Evolutionary conservation across 37 sponge, comb jelly and placozoan genomes (phyloP).

Genomic region (Beroe ovata): DNA sequence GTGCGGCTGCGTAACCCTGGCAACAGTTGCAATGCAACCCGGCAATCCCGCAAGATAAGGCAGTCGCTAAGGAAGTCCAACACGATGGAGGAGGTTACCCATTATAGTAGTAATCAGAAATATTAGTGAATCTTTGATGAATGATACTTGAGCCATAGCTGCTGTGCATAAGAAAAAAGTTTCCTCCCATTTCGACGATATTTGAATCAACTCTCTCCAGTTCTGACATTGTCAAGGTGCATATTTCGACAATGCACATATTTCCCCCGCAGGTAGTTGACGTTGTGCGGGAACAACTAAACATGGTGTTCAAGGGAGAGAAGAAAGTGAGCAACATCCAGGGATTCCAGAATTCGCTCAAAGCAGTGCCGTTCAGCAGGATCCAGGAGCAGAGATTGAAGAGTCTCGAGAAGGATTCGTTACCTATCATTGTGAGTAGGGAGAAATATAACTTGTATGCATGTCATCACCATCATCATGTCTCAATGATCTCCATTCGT

Average conservation of each 20-base stretch:
- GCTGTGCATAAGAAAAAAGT: too few species aligned
- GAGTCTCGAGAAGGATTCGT: conserved; percentile 34
- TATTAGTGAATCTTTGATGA: too few species aligned
- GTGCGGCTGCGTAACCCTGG: neutral
- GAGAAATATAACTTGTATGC: too few species aligned
- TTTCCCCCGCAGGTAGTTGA: conserved; percentile 63
- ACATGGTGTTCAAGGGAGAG: conserved; percentile 42
- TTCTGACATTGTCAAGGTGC: too few species aligned
- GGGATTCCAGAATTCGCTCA: neutral
- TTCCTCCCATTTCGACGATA: too few species aligned
- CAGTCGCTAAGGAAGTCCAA: neutral
- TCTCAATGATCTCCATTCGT: too few species aligned
- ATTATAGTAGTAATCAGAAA: too few species aligned
- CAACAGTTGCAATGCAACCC: neutral
- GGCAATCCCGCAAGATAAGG: neutral
- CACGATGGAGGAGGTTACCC: neutral
- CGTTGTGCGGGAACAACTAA: conserved; percentile 38
- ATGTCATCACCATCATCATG: too few species aligned
- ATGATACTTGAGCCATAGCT: too few species aligned
- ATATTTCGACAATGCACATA: too few species aligned
- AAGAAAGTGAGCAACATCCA: conserved; percentile 31
- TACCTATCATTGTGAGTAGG: conserved; percentile 56
- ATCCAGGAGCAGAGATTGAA: conserved; percentile 65
- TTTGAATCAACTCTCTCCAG: too few species aligned
- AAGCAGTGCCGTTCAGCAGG: conserved; percentile 46